phyloP scores from a whole-genome alignment of 2,113 vertebrate species.

The Centropus unirufus region DNA sequence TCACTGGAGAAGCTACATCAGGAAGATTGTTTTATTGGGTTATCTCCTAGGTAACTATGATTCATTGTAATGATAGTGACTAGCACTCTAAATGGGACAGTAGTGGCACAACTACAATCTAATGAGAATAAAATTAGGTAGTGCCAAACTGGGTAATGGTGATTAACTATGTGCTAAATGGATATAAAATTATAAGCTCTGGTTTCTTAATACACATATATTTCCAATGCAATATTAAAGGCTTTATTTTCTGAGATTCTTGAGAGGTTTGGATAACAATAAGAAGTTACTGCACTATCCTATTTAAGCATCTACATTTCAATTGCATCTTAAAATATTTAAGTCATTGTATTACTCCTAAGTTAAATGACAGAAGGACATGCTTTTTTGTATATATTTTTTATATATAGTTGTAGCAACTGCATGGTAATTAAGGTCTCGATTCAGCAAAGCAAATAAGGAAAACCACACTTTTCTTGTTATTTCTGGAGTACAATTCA shows the following conservation, averaged over 20 bases:
- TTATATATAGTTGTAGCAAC: not conserved
- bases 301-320: not conserved
- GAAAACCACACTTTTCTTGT: not conserved
- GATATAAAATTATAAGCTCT: slow-evolving; percentile 14
- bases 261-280: not conserved
- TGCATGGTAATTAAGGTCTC: not conserved
- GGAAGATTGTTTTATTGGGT: slow-evolving; percentile 25
- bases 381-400: not conserved
- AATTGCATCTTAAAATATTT: not conserved
- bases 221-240: slow-evolving; percentile 19
- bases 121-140: slow-evolving; percentile 4
- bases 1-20: slow-evolving; percentile 1
- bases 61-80: slow-evolving; percentile 12
- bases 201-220: not conserved
- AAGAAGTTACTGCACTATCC: not conserved
- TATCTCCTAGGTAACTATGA: slow-evolving; percentile 53
- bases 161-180: slow-evolving; percentile 4
- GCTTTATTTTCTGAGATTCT: not conserved
- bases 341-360: not conserved
- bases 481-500: slow-evolving; percentile 8
- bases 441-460: not conserved
- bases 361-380: not conserved
- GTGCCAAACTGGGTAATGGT: not conserved
- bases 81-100: slow-evolving; percentile 22
- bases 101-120: not conserved